Conservation (phyloP, 2,888 invertebrate species). For the Caenorhabditis angaria region DNA sequence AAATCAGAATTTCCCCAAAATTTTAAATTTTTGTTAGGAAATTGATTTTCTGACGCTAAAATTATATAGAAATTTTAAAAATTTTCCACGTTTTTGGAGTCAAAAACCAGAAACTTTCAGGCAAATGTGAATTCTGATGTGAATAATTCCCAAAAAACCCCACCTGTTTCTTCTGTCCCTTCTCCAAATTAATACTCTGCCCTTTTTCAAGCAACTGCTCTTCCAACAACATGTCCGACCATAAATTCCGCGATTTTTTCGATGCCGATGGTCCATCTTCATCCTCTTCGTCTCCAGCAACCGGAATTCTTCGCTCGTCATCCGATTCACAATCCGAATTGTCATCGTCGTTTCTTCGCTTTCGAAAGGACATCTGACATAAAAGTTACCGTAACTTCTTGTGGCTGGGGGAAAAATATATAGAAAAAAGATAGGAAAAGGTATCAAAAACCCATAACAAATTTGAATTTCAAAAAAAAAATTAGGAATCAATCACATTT, state of each 20-base stretch:
- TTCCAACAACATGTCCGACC: constrained; percentile 46
- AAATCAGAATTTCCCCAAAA: too few relatives aligned
- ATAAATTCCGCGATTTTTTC: constrained; percentile 33
- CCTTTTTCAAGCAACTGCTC: constrained; percentile 38
- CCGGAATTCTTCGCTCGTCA: constrained; percentile 20
- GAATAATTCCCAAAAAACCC: not conserved
- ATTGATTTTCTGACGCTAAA: too few relatives aligned
- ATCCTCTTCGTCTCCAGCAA: constrained; percentile 15
- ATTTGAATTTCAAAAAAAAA: not conserved
- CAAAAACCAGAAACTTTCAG: too few relatives aligned
- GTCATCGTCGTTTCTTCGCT: constrained; percentile 24
- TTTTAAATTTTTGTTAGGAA: too few relatives aligned
- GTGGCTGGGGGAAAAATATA: too few relatives aligned
- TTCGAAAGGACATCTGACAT: constrained; percentile 30
- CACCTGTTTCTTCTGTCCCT: constrained; percentile 13
- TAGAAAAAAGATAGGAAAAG: too few relatives aligned
- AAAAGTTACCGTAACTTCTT: too few relatives aligned
- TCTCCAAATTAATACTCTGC: constrained; percentile 27
- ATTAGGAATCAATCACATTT: not conserved
- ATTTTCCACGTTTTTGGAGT: too few relatives aligned
- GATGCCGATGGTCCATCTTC: constrained; percentile 17
- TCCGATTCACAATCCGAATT: constrained; percentile 39
- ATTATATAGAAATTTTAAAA: too few relatives aligned
- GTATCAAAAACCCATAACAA: not conserved
- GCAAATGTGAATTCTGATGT: too few relatives aligned